These are phyloP conservation scores for Microtus pennsylvanicus DNA, from an alignment of 2,113 vertebrate genomes.

Conservation along the genomic window DNA sequence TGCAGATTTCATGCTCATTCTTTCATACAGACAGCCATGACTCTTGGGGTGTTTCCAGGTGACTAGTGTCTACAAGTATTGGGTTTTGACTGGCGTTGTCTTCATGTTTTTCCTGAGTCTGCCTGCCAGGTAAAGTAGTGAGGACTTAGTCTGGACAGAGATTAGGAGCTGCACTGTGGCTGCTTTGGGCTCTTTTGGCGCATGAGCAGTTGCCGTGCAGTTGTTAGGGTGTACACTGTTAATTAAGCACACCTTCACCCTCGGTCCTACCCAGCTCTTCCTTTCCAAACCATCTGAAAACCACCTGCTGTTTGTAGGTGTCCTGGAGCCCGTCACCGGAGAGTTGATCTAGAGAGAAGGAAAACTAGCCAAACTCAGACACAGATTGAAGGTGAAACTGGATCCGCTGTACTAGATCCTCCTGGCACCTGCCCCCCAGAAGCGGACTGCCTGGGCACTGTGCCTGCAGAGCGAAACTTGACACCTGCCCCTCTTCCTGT, in stretches of 20 bases:
- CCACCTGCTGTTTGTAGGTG: conserved; percentile 88
- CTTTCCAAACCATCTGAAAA: conserved; percentile 43
- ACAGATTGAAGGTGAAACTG: conserved; percentile 86
- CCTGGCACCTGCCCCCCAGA: conserved; percentile 84
- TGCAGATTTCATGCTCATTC: not conserved
- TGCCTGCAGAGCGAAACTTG: conserved; percentile 81
- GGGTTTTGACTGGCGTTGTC: not conserved
- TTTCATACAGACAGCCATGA: not conserved
- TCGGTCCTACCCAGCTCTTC: not conserved
- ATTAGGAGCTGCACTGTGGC: not conserved
- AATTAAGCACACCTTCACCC: not conserved
- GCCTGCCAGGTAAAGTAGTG: not conserved
- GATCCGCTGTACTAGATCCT: conserved; percentile 84
- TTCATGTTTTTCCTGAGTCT: conserved; percentile 9
- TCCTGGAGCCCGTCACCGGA: conserved; percentile 93
- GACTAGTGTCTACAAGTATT: not conserved
- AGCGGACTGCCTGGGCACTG: conserved; percentile 77
- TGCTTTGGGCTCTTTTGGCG: not conserved
- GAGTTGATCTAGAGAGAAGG: conserved; percentile 89
- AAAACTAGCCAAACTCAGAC: conserved; percentile 84
- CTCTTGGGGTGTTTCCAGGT: not conserved
- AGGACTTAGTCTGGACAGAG: not conserved
- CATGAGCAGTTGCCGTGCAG: not conserved
- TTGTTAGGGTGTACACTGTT: not conserved
- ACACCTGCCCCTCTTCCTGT: conserved; percentile 84